phyloP scores from a whole-genome alignment of 2,113 vertebrate genomes.

The Osmerus mordax region DNA sequence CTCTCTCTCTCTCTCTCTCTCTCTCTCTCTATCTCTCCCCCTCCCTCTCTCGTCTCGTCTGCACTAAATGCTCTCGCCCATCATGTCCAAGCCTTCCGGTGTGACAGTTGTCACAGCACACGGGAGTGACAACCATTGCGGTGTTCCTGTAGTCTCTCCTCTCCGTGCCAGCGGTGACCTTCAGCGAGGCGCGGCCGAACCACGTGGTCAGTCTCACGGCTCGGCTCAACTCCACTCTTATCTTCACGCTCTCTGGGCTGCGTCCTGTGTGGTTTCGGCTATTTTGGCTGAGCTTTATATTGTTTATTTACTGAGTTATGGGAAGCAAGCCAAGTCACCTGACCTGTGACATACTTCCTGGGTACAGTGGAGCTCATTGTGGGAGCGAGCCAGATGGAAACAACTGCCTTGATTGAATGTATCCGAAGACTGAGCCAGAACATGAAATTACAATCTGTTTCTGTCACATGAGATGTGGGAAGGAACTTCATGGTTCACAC shows the following conservation, averaged over 20 bases:
- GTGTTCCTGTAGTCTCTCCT: no score
- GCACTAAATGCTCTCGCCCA: neutral
- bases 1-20: constrained; percentile 10
- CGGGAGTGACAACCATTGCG: neutral
- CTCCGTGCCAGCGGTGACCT: neutral
- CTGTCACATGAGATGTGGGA: neutral
- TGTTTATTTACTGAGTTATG: constrained; percentile 32
- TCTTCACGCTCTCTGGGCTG: constrained; percentile 4
- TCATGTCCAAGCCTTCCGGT: neutral
- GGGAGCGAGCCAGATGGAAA: constrained; percentile 18
- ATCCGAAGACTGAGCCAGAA: constrained; percentile 7
- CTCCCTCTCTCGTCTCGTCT: neutral
- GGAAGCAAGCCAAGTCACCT: constrained; percentile 27
- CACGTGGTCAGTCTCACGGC: no score
- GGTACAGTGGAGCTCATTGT: constrained; percentile 10
- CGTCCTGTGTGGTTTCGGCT: constrained; percentile 19
- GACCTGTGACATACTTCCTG: constrained; percentile 24
- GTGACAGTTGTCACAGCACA: neutral
- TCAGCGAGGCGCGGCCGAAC: neutral
- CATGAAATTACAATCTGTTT: constrained; percentile 24
- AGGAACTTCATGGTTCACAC: neutral
- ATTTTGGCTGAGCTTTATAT: constrained; percentile 26
- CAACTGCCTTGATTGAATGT: constrained; percentile 28
- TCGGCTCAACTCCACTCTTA: neutral
- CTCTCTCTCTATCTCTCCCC: neutral